Evolutionary conservation across 1,140 invertebrate genomes (phyloP), one percentile per base, ranked within the genome.

Genomic region (Pachypeltis micranthus): DNA sequence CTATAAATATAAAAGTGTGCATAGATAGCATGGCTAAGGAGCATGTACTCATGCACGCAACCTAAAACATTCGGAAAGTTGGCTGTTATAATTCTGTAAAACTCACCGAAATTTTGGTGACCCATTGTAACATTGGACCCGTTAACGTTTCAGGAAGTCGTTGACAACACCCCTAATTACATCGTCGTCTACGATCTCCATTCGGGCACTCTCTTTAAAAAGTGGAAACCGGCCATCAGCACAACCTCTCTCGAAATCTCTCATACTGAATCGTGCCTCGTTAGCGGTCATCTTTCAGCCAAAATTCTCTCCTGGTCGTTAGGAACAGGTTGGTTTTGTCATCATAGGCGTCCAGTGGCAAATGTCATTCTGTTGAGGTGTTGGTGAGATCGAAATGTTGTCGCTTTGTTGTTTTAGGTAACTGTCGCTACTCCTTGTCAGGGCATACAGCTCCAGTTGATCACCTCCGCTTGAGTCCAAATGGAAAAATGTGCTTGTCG

Each of bases 131-230:
- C 31, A 10, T 39, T 39, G 16, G 7, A 39, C 16, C 16, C 16
- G 31, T 39, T 7, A 16, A 39, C 47, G n/a, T 61, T 66, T 27
- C 78, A 90, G 74, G 89, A 92, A 76, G 79, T 91, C 24, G 87
- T 90, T 69, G 87, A 90, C 70, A 82, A 85, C 0, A 81, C 83
- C 27, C 87, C 89, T 1, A 92, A 91, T 76, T 92, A 91, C 76
- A 89, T 93, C 60, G 87, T 91, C 39, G 88, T 93, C 26, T 93
- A 92, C 73, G 90, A 93, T 75, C 78, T 93, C n/a, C 86, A 90
- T 76, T 91, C 87, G 67, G 90, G 90, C n/a, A 92, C 89, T 1
- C 72, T 92, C 65, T 92, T 92, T 75, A 91, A 91, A 74, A 90
- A 90, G 75, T 91, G 89, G 87, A 92, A 92, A 74, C 87, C 88